Evolutionary conservation across 2,113 vertebrate genomes (phyloP).

Genomic region (Colaptes auratus): DNA sequence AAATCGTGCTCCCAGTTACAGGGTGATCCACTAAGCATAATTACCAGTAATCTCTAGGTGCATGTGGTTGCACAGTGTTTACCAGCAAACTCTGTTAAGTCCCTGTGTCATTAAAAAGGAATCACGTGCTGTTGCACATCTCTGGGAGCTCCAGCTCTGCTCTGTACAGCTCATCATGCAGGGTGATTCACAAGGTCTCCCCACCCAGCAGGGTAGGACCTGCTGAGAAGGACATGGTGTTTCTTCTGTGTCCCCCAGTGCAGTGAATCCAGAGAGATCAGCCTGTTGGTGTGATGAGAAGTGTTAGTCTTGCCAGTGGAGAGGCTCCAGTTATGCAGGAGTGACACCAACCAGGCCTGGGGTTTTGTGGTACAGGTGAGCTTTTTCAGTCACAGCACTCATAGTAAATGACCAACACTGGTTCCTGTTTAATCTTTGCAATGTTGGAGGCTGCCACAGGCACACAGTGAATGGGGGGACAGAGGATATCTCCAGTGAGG

Average conservation of each 20-base stretch:
- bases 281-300: accelerated
- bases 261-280: neutral
- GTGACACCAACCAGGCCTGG: neutral
- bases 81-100: constrained; percentile 60
- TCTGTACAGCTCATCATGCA: neutral
- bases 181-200: neutral
- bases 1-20: neutral
- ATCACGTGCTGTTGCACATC: neutral
- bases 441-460: neutral
- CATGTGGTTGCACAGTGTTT: constrained; percentile 61
- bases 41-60: constrained; percentile 40
- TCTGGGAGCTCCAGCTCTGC: neutral
- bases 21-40: constrained; percentile 56
- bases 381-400: neutral
- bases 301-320: neutral
- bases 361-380: neutral
- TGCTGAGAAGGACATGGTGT: neutral
- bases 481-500: neutral
- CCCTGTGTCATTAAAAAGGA: constrained; percentile 55
- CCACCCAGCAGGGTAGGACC: neutral
- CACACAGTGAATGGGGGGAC: neutral
- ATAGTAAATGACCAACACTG: neutral
- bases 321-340: neutral
- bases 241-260: neutral
- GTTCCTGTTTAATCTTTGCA: neutral